Evolutionary conservation across 2,797 vertebrate species (phyloP).

Genomic region (Rhinoraja longicauda): DNA sequence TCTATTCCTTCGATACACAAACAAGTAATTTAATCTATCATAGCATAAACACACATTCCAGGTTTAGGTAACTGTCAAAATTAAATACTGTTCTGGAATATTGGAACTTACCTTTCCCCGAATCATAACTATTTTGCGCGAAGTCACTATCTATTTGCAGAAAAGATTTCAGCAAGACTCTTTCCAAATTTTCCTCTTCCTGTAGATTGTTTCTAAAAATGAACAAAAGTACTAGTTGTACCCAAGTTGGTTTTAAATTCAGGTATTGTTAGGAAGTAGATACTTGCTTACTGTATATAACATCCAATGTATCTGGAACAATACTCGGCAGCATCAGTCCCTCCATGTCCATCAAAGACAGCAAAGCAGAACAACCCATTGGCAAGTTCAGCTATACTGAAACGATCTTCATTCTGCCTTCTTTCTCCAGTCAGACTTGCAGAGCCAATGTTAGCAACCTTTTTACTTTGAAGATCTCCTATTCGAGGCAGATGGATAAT

Average conservation of each 20-base stretch:
- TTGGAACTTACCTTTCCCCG: conserved; percentile 37
- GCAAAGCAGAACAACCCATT: conserved; percentile 39
- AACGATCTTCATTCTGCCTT: conserved; percentile 42
- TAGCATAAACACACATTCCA: not conserved
- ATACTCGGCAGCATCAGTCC: conserved; percentile 39
- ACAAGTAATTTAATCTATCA: not conserved
- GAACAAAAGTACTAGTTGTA: not conserved
- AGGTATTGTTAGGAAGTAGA: not conserved
- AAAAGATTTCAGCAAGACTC: conserved; percentile 41
- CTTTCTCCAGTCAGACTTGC: conserved; percentile 40
- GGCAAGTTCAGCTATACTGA: conserved; percentile 11
- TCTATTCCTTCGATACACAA: not conserved
- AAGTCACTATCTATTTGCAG: conserved; percentile 41
- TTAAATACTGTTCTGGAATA: not conserved
- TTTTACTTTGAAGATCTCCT: not conserved
- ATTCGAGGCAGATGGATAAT: conserved; percentile 34
- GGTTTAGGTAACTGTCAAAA: not conserved
- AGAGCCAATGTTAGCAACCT: conserved; percentile 33
- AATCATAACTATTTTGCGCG: conserved; percentile 24
- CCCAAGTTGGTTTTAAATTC: not conserved
- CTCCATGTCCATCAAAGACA: conserved; percentile 42
- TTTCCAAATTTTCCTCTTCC: conserved; percentile 37
- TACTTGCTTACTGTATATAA: conserved; percentile 40
- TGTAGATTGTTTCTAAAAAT: not conserved
- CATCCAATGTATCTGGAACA: conserved; percentile 32